Evolutionary conservation across 2,888 invertebrate species (phyloP).

Genomic region (Campoletis raptor): DNA sequence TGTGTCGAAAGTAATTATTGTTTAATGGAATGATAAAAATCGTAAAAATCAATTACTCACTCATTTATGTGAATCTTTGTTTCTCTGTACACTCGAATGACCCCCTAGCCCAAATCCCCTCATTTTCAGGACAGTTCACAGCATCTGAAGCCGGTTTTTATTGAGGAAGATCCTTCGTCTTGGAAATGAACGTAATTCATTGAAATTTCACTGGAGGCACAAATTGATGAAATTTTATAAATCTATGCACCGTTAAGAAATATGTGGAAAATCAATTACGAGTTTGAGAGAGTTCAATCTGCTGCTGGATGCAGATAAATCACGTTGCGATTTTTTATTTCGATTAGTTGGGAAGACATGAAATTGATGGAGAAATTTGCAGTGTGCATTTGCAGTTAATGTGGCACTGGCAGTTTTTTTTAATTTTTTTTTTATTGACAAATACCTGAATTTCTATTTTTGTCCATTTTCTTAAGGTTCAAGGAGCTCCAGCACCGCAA

Average conservation of each 20-base stretch:
- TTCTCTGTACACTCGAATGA: slow-evolving; percentile 20
- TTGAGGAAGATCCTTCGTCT: slow-evolving; percentile 13
- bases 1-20: background rate
- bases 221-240: slow-evolving; percentile 35
- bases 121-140: slow-evolving; percentile 19
- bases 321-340: slow-evolving; percentile 33
- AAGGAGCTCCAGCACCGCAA: slow-evolving; percentile 51
- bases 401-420: background rate
- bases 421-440: background rate
- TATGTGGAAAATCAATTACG: background rate
- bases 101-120: slow-evolving; percentile 52
- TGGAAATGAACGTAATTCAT: slow-evolving; percentile 29
- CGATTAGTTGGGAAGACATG: slow-evolving; percentile 7
- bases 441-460: slow-evolving; percentile 29
- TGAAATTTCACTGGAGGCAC: slow-evolving; percentile 14
- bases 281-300: background rate
- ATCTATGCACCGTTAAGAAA: slow-evolving; percentile 25
- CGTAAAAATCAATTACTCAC: slow-evolving; percentile 11
- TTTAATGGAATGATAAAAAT: background rate
- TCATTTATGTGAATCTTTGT: background rate
- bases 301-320: slow-evolving; percentile 18
- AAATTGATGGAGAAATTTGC: background rate
- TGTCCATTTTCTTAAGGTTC: slow-evolving; percentile 16
- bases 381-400: background rate
- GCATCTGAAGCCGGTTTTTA: slow-evolving; percentile 11